phyloP scores from a whole-genome alignment of 2,113 vertebrate genomes.

The Anhinga rufa region DNA sequence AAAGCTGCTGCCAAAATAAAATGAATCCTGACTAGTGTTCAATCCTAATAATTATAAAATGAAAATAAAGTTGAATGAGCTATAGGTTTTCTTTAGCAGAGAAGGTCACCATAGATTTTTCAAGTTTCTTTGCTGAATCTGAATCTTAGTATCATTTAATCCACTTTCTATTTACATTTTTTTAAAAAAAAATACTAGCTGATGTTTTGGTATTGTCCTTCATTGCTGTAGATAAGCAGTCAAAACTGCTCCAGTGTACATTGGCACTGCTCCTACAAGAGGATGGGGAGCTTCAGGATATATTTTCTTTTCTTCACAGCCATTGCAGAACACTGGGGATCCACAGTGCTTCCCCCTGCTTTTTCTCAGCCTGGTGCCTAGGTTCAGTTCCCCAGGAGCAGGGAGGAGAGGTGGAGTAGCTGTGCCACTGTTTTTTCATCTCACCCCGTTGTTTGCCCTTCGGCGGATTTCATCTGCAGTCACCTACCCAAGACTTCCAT shows the following conservation, averaged over 20 bases:
- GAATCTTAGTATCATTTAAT: not conserved
- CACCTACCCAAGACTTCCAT: not conserved
- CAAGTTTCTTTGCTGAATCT: not conserved
- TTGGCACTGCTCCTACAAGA: not conserved
- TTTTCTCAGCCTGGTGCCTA: not conserved
- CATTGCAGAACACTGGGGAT: not conserved
- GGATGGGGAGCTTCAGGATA: not conserved
- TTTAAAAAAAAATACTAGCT: not conserved
- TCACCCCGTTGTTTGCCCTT: fast-evolving
- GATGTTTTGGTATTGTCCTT: not conserved
- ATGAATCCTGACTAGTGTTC: not conserved
- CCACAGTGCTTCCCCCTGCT: not conserved
- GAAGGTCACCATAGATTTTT: not conserved
- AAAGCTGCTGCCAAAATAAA: not conserved
- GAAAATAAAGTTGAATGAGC: not conserved
- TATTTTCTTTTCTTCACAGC: not conserved
- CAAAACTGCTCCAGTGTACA: not conserved
- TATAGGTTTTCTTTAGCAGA: not conserved
- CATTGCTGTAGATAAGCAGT: not conserved
- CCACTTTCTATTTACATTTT: not conserved
- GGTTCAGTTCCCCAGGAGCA: not conserved
- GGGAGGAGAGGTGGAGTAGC: not conserved
- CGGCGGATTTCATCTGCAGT: not conserved
- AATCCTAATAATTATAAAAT: not conserved
- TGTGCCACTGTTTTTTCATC: not conserved